Percentiles rank a stretch among this genome's conserved stretches.
These are phyloP conservation scores for Elachura formosa DNA, from an alignment of 2,113 vertebrate genomes.

Conservation along the genomic window DNA sequence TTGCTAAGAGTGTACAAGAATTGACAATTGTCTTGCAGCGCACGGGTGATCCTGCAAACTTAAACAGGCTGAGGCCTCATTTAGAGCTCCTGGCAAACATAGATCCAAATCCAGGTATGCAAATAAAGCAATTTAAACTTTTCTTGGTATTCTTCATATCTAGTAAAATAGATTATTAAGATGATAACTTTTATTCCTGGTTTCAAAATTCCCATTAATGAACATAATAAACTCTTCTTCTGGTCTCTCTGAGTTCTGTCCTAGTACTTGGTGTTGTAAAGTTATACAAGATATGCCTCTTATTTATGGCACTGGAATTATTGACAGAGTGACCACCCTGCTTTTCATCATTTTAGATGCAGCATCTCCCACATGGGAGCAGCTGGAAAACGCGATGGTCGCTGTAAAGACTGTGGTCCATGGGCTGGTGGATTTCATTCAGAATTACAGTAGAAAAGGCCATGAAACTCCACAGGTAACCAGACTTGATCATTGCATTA, in stretches of 20 bases:
- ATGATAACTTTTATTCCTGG: not conserved
- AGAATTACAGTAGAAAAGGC: slow-evolving; percentile 95
- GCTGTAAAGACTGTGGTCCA: slow-evolving; percentile 93
- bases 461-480: slow-evolving; percentile 91
- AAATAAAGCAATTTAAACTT: not conserved
- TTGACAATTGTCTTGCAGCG: slow-evolving; percentile 94
- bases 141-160: not conserved
- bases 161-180: not conserved
- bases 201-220: not conserved
- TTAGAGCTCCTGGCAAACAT: slow-evolving; percentile 93
- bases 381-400: slow-evolving; percentile 90
- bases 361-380: slow-evolving; percentile 87
- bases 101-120: slow-evolving; percentile 91
- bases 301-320: not conserved
- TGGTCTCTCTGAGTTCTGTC: not conserved
- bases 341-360: slow-evolving; percentile 77
- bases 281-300: not conserved
- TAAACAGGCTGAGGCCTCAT: slow-evolving; percentile 88
- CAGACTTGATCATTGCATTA: not conserved
- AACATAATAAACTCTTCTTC: not conserved
- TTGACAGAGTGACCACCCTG: not conserved
- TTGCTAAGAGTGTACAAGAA: slow-evolving; percentile 96
- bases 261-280: not conserved
- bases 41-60: slow-evolving; percentile 92
- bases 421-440: slow-evolving; percentile 94